These are phyloP conservation scores for Malurus alboscapulatus DNA, from an alignment of 2,113 vertebrate genomes.

Conservation along the genomic window DNA sequence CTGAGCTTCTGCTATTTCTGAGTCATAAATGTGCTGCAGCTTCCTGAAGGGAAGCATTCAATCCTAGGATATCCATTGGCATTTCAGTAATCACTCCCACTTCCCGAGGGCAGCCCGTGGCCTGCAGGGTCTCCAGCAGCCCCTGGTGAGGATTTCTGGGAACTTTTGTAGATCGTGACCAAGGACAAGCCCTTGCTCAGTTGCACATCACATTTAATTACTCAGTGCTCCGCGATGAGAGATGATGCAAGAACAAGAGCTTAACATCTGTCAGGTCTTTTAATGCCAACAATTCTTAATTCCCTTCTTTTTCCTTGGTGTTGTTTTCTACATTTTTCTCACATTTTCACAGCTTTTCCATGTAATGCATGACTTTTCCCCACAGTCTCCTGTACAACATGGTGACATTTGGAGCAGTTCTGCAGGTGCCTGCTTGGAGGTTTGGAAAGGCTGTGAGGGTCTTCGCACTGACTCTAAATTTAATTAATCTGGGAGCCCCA, in stretches of 20 bases:
- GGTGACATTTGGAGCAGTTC: not conserved
- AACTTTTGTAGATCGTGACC: fast-evolving
- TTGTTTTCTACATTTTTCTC: not conserved
- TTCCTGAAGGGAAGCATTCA: not conserved
- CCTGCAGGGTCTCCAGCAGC: not conserved
- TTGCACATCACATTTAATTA: not conserved
- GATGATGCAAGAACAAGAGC: not conserved
- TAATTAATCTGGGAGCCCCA: not conserved
- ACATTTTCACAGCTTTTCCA: not conserved
- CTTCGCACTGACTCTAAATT: not conserved
- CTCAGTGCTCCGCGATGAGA: not conserved
- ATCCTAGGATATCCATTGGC: fast-evolving
- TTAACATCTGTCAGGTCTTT: not conserved
- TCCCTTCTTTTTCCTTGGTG: not conserved
- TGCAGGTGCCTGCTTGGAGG: not conserved
- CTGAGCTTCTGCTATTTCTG: not conserved
- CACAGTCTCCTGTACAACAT: not conserved
- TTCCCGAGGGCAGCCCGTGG: not conserved
- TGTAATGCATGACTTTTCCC: not conserved
- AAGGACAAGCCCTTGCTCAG: not conserved
- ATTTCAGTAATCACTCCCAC: not conserved
- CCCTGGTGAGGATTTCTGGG: not conserved
- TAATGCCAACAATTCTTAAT: not conserved
- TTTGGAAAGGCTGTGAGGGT: not conserved
- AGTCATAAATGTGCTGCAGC: not conserved